Evolutionary conservation across 1,140 invertebrate genomes (phyloP), one percentile per base, ranked within the genome.

Genomic region (Anoplophora glabripennis): DNA sequence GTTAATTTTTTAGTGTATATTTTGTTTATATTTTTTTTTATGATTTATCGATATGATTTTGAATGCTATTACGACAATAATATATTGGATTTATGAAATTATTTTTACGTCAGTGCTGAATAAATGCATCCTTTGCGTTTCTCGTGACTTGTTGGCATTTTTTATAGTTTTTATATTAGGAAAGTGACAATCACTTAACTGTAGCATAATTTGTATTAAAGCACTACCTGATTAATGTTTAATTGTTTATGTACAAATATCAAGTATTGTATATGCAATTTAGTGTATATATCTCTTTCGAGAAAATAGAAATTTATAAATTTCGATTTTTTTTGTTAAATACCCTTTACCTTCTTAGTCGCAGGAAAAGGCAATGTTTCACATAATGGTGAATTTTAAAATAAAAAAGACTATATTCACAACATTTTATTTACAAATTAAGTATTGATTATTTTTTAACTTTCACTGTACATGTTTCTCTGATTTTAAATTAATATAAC

Each of bases 191-290:
- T 62, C 60, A 62, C 59, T 56, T 61, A 55, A 28, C 40, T 57
- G 60, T 57, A 58, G 55, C 21, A 58, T 62, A 57, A 62, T 58
- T 62, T 58, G 55, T 58, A 62, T 62, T 57, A 53, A 59, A 61
- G 59, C 60, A 62, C 55, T 53, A 62, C 55, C 55, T 62, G 60
- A 62, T 58, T 46, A 62, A 58, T 62, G 54, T 62, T 58, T 38
- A 44, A 52, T 57, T 53, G 49, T 62, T 62, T 62, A 62, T 62
- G 55, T 62, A 62, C 60, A 62, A 62, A 62, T 41, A 40, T 37
- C 17, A 49, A 42, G 34, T 49, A 42, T 58, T 62, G 60, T 62
- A 62, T 63, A 59, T 63, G 55, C 53, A 62, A 53, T 46, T 58
- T 58, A 45, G 38, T 61, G 55, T 57, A 62, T 51, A 61, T 61